A percentile compares a stretch with the other conserved stretches of the same genome.
Conservation (phyloP, 1,140 invertebrate genomes). For the Dendrolimus punctatus region DNA sequence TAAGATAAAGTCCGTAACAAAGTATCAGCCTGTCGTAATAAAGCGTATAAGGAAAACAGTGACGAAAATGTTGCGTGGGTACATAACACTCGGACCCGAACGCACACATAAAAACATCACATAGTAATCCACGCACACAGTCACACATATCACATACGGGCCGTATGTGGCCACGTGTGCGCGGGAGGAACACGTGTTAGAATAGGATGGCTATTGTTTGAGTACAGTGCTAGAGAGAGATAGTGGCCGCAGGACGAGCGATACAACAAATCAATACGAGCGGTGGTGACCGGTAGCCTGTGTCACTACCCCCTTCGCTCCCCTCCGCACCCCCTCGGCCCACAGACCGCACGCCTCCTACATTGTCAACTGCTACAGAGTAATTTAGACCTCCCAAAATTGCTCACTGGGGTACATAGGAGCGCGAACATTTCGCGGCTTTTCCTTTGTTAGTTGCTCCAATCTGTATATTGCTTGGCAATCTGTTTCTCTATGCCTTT, state of each 20-base stretch:
- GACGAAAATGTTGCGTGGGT: constrained; percentile 53
- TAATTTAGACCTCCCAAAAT: constrained; percentile 35
- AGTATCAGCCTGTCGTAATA: constrained; percentile 1
- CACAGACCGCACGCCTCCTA: constrained; percentile 61
- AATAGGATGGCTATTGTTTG: constrained; percentile 24
- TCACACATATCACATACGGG: constrained; percentile 30
- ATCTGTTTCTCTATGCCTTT: no score
- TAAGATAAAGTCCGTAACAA: constrained; percentile 7
- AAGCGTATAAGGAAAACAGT: constrained; percentile 37
- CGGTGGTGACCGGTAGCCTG: constrained; percentile 70
- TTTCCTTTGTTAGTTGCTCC: constrained; percentile 8
- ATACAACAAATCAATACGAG: constrained; percentile 72
- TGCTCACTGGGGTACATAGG: constrained; percentile 10
- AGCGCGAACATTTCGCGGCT: constrained; percentile 11
- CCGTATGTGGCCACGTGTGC: constrained; percentile 53
- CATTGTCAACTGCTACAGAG: constrained; percentile 66
- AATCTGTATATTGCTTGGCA: constrained; percentile 11
- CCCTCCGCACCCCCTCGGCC: constrained; percentile 19
- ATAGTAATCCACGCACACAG: constrained; percentile 33
- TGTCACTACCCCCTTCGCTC: constrained; percentile 51
- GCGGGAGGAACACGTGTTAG: constrained; percentile 42
- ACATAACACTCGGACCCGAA: constrained; percentile 61
- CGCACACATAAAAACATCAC: constrained; percentile 35
- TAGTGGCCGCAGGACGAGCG: constrained; percentile 63
- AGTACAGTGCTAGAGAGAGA: constrained; percentile 46